Base-by-base conservation (phyloP, 1,140 invertebrate genomes). In the Leptoteleia sp. region DNA sequence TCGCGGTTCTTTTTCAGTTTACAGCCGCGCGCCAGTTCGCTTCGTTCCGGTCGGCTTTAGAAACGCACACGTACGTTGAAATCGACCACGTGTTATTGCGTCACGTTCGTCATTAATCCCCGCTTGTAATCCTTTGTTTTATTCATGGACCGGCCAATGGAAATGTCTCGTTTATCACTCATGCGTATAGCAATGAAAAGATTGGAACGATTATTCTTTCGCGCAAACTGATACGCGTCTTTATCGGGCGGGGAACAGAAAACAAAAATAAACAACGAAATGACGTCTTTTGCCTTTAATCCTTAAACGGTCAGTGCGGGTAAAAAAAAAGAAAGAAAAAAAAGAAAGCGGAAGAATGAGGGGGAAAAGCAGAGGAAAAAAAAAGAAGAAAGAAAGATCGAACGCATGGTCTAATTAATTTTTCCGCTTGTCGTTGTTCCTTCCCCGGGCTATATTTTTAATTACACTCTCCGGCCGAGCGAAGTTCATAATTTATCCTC, bases 361-460 rank as follows among this genome's bases (percentile, higher is more conserved):
- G n/a, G n/a, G n/a, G n/a, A n/a, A n/a, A n/a, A 22, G 13, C 33
- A 4, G 9, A 37, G 1, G 9, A 37, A 37, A 37, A 13, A 13
- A 2, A 4, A 13, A 15, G 12, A 13, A 37, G 17, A 38, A 33
- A 61, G 15, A 71, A 16, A 19, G 35, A 70, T 59, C 19, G 55
- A 59, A 59, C 65, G n/a, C n/a, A n/a, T n/a, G n/a, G n/a, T n/a
- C n/a, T n/a, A n/a, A n/a, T n/a, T n/a, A 48, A 57, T 52, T 68
- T 57, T 57, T 57, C 40, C 15, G 4, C 19, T 22, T 15, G 27
- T 15, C 22, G 22, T 50, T 54, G 25, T 31, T 71, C 54, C 47
- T 29, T 47, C 45, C 19, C 35, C 15, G 29, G 42, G 40, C 54
- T 57, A 40, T 54, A 47, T 48, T 40, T 71, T 61, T 61, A 71